phyloP scores from a whole-genome alignment of 2,113 vertebrate genomes.

The Nansenia antarctica region DNA sequence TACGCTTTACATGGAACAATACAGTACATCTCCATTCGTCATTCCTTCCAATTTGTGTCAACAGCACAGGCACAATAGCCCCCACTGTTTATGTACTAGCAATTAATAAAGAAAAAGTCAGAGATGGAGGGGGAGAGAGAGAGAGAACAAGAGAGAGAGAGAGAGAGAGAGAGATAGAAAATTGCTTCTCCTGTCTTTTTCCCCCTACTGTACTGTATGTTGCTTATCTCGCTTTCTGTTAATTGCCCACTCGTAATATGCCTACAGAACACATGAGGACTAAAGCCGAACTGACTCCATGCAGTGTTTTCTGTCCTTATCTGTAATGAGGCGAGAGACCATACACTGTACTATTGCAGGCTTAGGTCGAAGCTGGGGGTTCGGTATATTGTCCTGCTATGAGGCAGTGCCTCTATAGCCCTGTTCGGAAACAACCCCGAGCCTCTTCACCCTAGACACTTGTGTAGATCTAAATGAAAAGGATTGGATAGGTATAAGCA shows the following conservation, averaged over 20 bases:
- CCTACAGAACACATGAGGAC: constrained; percentile 37
- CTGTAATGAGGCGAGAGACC: constrained; percentile 27
- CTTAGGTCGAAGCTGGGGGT: constrained; percentile 8
- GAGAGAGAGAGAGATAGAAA: constrained; percentile 42
- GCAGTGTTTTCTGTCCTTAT: constrained; percentile 12
- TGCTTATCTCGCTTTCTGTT: constrained; percentile 59
- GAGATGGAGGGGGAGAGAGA: constrained; percentile 31
- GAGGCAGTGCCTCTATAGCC: too few relatives aligned
- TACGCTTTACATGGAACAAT: constrained; percentile 55
- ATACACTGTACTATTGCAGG: constrained; percentile 21
- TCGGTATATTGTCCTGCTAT: not conserved
- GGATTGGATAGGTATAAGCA: too few relatives aligned
- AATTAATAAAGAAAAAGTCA: constrained; percentile 47
- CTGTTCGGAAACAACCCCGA: too few relatives aligned
- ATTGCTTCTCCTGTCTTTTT: constrained; percentile 55
- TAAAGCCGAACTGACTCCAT: constrained; percentile 3
- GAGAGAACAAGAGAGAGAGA: constrained; percentile 8
- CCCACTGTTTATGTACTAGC: constrained; percentile 50
- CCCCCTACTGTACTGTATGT: constrained; percentile 31
- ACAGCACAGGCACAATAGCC: constrained; percentile 49
- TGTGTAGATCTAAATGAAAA: too few relatives aligned
- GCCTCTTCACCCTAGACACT: too few relatives aligned
- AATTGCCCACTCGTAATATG: constrained; percentile 59
- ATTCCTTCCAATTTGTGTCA: constrained; percentile 60
- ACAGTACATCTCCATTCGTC: constrained; percentile 58